Conservation (phyloP, 2,797 vertebrate species). For the Coluber constrictor region DNA sequence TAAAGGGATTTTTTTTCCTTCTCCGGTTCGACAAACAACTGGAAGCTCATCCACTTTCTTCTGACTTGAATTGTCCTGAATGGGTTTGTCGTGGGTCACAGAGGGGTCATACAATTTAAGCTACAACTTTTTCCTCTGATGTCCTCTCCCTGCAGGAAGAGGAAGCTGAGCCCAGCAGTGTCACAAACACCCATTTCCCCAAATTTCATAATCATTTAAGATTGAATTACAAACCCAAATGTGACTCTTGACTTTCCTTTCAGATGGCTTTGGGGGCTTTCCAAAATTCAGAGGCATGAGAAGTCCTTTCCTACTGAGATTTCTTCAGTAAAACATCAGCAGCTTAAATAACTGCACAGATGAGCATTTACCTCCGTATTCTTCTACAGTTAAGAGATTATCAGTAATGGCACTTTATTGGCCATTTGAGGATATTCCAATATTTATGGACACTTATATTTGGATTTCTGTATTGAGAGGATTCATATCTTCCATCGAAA, state of each 20-base stretch:
- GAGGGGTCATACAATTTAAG: slow-evolving; percentile 55
- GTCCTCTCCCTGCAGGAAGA: slow-evolving; percentile 54
- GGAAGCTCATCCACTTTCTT: slow-evolving; percentile 32
- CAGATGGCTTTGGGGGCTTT: background rate
- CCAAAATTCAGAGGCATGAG: slow-evolving; percentile 11
- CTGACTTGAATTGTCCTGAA: slow-evolving; percentile 51
- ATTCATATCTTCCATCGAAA: background rate
- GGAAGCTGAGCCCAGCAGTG: slow-evolving; percentile 64
- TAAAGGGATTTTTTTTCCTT: background rate
- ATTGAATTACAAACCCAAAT: slow-evolving; percentile 59
- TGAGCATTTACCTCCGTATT: background rate
- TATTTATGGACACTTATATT: background rate
- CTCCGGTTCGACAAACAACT: slow-evolving; percentile 35
- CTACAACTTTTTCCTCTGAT: slow-evolving; percentile 49
- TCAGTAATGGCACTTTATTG: background rate
- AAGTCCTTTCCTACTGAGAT: slow-evolving; percentile 18
- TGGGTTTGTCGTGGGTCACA: slow-evolving; percentile 54
- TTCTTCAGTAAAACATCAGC: slow-evolving; percentile 17
- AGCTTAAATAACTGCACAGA: background rate
- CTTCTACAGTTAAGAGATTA: background rate
- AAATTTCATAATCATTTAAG: slow-evolving; percentile 64
- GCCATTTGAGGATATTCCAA: background rate
- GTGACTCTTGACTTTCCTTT: slow-evolving; percentile 41
- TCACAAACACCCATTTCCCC: slow-evolving; percentile 61
- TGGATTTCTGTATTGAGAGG: background rate